Evolutionary conservation across 2,888 invertebrate species (phyloP).

Genomic region (Anthophora plumipes): DNA sequence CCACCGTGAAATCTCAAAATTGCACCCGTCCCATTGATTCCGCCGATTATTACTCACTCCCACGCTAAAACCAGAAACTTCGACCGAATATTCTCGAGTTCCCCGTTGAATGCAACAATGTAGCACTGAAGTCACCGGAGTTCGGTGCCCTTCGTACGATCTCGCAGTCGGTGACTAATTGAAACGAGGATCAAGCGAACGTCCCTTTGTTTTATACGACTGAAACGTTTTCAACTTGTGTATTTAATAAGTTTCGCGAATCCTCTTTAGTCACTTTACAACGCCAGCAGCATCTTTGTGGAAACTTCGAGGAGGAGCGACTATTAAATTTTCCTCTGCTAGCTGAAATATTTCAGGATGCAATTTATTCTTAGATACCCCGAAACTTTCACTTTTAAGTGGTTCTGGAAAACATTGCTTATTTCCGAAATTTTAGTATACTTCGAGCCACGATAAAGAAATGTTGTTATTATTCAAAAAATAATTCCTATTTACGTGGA

Average conservation of each 20-base stretch:
- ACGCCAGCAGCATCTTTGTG: no score
- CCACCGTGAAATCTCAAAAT: slow-evolving; percentile 19
- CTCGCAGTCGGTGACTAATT: slow-evolving; percentile 14
- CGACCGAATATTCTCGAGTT: slow-evolving; percentile 9
- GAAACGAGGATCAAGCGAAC: neutral
- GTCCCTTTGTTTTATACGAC: neutral
- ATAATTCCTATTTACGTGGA: no score
- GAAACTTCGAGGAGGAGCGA: neutral
- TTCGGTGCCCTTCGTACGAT: neutral
- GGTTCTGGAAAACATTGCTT: no score
- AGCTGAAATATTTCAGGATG: no score
- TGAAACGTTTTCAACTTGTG: neutral
- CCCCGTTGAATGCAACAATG: slow-evolving; percentile 17
- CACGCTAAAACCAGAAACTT: slow-evolving; percentile 10
- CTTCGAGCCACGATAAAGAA: no score
- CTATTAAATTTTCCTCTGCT: no score
- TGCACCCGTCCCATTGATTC: slow-evolving; percentile 22
- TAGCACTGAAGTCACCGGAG: neutral
- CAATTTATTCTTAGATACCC: no score
- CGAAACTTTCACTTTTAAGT: no score
- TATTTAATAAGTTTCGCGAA: neutral
- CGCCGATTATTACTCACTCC: slow-evolving; percentile 17
- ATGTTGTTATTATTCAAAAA: no score
- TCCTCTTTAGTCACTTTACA: neutral
- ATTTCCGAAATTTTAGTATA: no score